A percentile compares a stretch with the other conserved stretches of the same genome.
phyloP scores from a whole-genome alignment of 1,140 invertebrate species.

The Drosophila sulfurigaster region DNA sequence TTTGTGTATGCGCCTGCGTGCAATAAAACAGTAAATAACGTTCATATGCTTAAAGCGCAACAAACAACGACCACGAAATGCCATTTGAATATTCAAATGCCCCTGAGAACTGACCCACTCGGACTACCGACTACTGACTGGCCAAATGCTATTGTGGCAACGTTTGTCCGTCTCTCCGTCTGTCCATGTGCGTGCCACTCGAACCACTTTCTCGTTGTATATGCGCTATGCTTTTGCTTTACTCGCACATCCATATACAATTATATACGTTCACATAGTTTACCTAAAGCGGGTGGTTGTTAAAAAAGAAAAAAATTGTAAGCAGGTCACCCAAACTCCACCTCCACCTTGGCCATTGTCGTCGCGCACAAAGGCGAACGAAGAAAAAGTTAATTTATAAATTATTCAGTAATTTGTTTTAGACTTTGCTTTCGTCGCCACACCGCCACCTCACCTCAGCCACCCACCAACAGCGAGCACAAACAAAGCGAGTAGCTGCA shows the following conservation, averaged over 20 bases:
- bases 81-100: conserved; percentile 81
- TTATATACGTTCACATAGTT: conserved; percentile 28
- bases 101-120: conserved; percentile 58
- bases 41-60: conserved; percentile 76
- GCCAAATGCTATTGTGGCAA: conserved; percentile 36
- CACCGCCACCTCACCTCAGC: background rate
- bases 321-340: conserved; percentile 16
- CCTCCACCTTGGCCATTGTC: conserved; percentile 40
- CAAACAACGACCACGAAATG: conserved; percentile 51
- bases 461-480: conserved; percentile 41
- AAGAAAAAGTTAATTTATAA: conserved; percentile 82
- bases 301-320: conserved; percentile 43
- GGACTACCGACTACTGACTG: background rate
- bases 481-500: conserved; percentile 38
- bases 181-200: conserved; percentile 39
- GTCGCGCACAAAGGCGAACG: conserved; percentile 59
- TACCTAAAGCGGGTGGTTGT: conserved; percentile 25
- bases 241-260: conserved; percentile 10
- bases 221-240: background rate
- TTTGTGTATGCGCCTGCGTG: conserved; percentile 70
- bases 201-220: conserved; percentile 2
- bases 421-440: conserved; percentile 69
- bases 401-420: conserved; percentile 83
- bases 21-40: conserved; percentile 80
- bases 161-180: background rate